Evolutionary conservation across 2,797 vertebrate species (phyloP), one percentile per base, ranked within the genome.

Genomic region (Syndactyla subalaris): DNA sequence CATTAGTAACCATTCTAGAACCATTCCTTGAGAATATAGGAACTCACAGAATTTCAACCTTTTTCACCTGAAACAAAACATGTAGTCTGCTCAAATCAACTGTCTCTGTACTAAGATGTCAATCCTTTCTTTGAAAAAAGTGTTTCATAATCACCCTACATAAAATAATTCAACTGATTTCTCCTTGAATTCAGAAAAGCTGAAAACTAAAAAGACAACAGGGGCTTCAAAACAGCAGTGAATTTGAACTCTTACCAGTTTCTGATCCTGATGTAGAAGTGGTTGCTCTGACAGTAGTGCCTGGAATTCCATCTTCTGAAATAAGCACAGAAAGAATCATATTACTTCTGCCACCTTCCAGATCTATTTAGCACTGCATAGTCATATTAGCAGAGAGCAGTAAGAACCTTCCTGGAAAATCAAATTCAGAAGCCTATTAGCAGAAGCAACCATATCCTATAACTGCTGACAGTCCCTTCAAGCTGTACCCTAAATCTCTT

Each of bases 251-350:
- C 93, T 94, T 95, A 96, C 95, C 95, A 20, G 32, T 1, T 78
- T 39, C 20, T 52, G 7, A 1, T 30, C 32, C 7, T 76, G 12
- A 11, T 67, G 68, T 0, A 91, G 51, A 4, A 79, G 2, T 0
- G 1, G 2, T 2, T 77, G 54, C 0, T 7, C 0, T 34, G 58
- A 8, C 1, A 2, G 3, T 8, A 57, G 3, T 2, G 21, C 0
- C 1, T 73, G 32, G 4, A 66, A 2, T 3, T 21, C 0, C 49
- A 72, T 22, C 8, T 22, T 73, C 96, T 96, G 88, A 93, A 97
- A 97, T 14, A 95, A 92, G 95, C 20, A 89, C 13, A 91, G 45
- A 88, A 67, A 91, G 8, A 74, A 76, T 41, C 9, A 5, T 2
- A 21, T 95, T 74, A 93, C 10, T 59, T 88, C 24, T 62, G 29